A percentile compares a stretch with the other conserved stretches of the same genome.
Conservation (phyloP, 2,888 invertebrate species). For the Caenorhabditis japonica region DNA sequence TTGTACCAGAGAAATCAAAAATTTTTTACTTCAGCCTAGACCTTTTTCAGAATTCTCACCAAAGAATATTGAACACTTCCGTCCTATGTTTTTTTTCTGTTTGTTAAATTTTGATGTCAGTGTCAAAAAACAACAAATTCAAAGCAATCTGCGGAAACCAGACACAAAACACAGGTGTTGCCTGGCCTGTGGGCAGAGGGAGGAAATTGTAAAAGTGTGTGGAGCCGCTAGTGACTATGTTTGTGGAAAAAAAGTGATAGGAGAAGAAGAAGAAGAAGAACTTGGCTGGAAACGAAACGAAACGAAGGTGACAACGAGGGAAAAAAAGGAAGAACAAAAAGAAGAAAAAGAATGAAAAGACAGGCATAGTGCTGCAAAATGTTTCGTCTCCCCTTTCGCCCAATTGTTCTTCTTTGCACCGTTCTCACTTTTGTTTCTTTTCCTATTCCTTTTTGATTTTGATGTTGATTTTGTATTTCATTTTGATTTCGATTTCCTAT, state of each 20-base stretch:
- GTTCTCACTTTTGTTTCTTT: slow-evolving; percentile 32
- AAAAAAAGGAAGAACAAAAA: slow-evolving; percentile 17
- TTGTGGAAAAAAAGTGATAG: slow-evolving; percentile 51
- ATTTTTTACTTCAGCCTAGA: no score
- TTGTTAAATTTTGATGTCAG: no score
- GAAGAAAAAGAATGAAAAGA: background rate
- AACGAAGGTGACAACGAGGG: background rate
- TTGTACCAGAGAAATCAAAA: no score
- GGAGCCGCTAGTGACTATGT: slow-evolving; percentile 24
- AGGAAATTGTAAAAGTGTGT: slow-evolving; percentile 42
- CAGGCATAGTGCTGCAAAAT: slow-evolving; percentile 16
- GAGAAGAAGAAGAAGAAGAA: slow-evolving; percentile 1
- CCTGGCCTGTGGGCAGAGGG: no score
- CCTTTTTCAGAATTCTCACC: no score
- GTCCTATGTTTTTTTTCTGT: no score
- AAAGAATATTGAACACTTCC: no score
- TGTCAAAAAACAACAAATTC: slow-evolving; percentile 10
- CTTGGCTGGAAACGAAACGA: background rate
- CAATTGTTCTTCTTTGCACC: no score
- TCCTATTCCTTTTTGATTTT: no score
- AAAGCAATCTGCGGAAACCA: background rate
- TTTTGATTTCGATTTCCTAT: no score
- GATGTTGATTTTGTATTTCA: no score
- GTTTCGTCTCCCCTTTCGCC: background rate
- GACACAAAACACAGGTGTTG: slow-evolving; percentile 40